Base-by-base conservation (phyloP, 2,888 invertebrate genomes). In the Noctua comes region DNA sequence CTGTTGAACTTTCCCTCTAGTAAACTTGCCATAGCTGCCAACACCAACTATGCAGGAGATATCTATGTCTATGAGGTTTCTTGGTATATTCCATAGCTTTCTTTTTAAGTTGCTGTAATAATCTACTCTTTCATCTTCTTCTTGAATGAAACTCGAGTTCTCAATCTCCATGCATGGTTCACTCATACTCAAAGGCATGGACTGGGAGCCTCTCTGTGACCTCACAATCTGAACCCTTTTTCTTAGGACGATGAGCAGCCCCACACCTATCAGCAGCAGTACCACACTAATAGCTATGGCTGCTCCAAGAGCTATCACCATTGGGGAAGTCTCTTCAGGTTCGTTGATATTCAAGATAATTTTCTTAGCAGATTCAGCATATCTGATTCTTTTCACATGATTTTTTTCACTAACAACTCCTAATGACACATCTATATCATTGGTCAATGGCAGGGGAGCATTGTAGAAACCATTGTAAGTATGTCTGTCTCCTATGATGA, bases 121-220 rank as follows among this genome's bases (percentile, higher is more conserved):
- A 90, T 98, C 98, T 1, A 97, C 96, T 87, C 97, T 96, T 85
- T 97, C 97, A 62, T 98, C 97, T 83, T 98, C 98, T 89, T 98
- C 98, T 36, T 98, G 97, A 36, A 98, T 97, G 88, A 98, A 98
- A 0, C 98, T 98, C 88, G 98, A 97, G 91, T 98, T 98, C 93
- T 98, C 98, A 92, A 98, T 97, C 95, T 98, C 98, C 82, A 98
- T 97, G 90, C 98, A 97, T 0, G 98, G 98, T 79, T 98, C 98
- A 91, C 98, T 98, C 48, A 98, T 94, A 90, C 98, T 98, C 40
- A 98, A 93, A 0, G 98, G 98, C 95, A 97, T 95, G 0, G 97
- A 95, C 80, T 97, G 97, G 2, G 97, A 97, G 7, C 96, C 95
- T 81, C 96, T 90, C 79, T 97, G 96, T 87, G 97, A 93, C 31